Evolutionary conservation across 2,113 vertebrate species (phyloP), one percentile per base, ranked within the genome.

Genomic region (Dromiciops gliroides): DNA sequence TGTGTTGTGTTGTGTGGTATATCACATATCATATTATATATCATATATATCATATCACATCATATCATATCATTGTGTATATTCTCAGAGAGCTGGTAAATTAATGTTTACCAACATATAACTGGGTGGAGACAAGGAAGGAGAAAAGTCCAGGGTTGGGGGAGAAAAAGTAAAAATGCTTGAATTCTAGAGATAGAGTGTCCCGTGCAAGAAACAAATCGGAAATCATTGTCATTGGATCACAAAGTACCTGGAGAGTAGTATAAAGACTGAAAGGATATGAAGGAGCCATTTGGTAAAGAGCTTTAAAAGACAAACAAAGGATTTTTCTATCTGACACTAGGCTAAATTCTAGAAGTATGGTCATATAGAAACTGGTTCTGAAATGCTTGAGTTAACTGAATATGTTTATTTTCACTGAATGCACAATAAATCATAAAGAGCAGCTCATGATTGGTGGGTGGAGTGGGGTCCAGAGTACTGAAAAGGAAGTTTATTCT

Each of bases 371-470:
- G 93, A 37, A 67, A 75, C 47, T 92, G 67, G 51, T 95, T 96
- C 95, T 75, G 28, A 95, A 95, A 95, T 93, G 90, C 60, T 89
- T 96, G 37, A 51, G 93, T 92, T 95, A 93, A 93, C 93, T 91
- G 50, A 26, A 92, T 93, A 93, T 95, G 92, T 93, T 91, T 83
- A 51, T 93, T 96, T 93, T 96, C 25, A 48, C 89, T 96, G 91
- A 90, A 83, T 44, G 90, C 83, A 94, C 92, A 90, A 49, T 88
- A 51, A n/a, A 44, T 83, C n/a, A 83, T 7, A 37, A 83, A 83
- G n/a, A 5, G 67, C 37, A 44, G 6, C 7, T 19, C 23, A 1
- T 23, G 19, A 83, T 83, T 83, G 67, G 19, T n/a, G n/a, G 19
- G n/a, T 44, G 23, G 67, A 16, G n/a, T n/a, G 16, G 16, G 9